phyloP scores from a whole-genome alignment of 2,797 vertebrate genomes.

The Cacajao melanocephalus region DNA sequence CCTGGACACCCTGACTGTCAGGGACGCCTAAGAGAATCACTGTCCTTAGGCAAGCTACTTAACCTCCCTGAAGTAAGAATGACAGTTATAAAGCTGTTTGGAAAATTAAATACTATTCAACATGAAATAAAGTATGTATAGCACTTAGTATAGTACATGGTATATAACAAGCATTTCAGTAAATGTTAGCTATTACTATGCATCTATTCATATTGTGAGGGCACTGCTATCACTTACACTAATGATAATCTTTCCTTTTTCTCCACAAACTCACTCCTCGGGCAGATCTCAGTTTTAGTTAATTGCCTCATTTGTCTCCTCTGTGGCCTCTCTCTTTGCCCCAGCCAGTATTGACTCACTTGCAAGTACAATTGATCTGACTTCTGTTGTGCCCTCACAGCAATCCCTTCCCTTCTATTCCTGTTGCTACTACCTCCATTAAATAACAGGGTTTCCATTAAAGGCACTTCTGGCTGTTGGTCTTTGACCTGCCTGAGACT shows the following conservation, averaged over 20 bases:
- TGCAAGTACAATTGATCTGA: background rate
- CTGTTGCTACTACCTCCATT: accelerated
- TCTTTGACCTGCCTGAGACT: background rate
- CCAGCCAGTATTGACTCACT: background rate
- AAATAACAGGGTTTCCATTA: background rate
- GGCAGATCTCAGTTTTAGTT: background rate
- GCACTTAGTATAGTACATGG: background rate
- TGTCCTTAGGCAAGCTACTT: background rate
- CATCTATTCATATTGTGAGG: background rate
- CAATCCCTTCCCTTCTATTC: background rate
- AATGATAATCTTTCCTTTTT: background rate
- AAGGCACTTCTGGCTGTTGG: background rate
- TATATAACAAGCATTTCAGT: background rate
- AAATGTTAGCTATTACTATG: background rate
- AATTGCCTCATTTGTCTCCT: background rate
- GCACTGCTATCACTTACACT: background rate
- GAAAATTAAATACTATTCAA: background rate
- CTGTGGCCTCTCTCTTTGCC: background rate
- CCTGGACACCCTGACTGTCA: background rate
- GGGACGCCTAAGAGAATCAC: background rate
- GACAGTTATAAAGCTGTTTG: background rate
- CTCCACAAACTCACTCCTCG: background rate
- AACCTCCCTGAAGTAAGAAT: background rate
- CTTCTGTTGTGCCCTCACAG: background rate
- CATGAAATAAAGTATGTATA: background rate